Evolutionary conservation across 1,140 invertebrate species (phyloP).

Genomic region (Bathynomus jamesi): DNA sequence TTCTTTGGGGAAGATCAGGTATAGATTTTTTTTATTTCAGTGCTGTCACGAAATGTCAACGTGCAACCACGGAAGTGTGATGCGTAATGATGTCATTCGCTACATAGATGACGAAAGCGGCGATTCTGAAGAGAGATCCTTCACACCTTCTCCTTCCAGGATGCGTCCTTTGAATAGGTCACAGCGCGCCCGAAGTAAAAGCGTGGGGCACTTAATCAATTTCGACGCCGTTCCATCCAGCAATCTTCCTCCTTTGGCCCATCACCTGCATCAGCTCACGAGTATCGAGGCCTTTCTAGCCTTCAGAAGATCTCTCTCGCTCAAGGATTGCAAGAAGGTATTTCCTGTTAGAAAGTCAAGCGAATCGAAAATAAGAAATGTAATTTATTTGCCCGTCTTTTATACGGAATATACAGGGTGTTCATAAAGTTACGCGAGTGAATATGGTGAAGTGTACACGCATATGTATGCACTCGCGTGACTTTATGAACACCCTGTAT

Average conservation of each 20-base stretch:
- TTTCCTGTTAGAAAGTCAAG: too few relatives aligned
- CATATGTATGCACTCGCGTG: too few relatives aligned
- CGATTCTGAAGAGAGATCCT: conserved; percentile 26
- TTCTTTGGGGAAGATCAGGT: too few relatives aligned
- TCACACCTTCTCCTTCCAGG: conserved; percentile 30
- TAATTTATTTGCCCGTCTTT: too few relatives aligned
- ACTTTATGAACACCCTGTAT: too few relatives aligned
- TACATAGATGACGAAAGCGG: conserved; percentile 46
- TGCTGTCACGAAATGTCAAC: background rate
- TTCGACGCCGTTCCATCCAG: conserved; percentile 55
- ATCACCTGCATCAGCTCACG: conserved; percentile 13
- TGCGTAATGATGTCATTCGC: conserved; percentile 42
- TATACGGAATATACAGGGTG: too few relatives aligned
- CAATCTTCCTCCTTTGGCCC: conserved; percentile 5
- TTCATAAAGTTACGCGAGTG: too few relatives aligned
- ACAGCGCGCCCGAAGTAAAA: conserved; percentile 56
- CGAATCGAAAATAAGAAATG: too few relatives aligned
- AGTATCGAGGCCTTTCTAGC: conserved; percentile 33
- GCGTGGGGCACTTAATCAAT: conserved; percentile 67
- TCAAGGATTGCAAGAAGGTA: conserved; percentile 32
- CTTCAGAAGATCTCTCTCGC: conserved; percentile 24
- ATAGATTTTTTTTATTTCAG: too few relatives aligned
- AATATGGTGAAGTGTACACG: too few relatives aligned
- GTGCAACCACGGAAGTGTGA: background rate
- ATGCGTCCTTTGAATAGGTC: background rate